Conservation (phyloP, 2,797 vertebrate genomes). For the Neosilurus mollespiculum region DNA sequence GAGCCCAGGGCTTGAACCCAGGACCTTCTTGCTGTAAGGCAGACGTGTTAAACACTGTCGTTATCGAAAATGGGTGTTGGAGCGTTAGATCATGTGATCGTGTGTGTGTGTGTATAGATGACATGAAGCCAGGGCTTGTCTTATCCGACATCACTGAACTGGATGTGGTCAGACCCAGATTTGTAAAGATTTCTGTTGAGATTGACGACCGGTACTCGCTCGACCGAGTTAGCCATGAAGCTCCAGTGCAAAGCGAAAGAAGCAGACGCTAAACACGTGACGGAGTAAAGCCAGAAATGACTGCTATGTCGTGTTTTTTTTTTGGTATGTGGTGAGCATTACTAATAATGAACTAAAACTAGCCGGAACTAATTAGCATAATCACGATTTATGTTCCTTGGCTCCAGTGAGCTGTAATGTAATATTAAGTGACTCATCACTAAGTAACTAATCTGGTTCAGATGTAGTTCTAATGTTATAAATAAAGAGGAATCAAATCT, state of each 20-base stretch:
- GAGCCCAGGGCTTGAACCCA: too few species aligned
- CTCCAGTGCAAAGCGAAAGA: not conserved
- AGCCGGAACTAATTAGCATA: not conserved
- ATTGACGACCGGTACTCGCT: not conserved
- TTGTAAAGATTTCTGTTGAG: not conserved
- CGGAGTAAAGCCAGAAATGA: not conserved
- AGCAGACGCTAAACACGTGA: not conserved
- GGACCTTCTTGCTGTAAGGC: too few species aligned
- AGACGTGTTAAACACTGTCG: too few species aligned
- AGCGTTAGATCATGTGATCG: too few species aligned
- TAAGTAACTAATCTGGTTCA: not conserved
- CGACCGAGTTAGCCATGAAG: not conserved
- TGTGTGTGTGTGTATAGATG: too few species aligned
- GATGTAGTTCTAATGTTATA: not conserved
- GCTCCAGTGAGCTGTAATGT: not conserved
- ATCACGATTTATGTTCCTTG: not conserved
- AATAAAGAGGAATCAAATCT: not conserved
- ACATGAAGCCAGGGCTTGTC: not conserved
- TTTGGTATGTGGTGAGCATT: not conserved
- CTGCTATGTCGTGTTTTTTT: not conserved
- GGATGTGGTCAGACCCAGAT: not conserved
- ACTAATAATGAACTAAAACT: not conserved
- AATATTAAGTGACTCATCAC: not conserved
- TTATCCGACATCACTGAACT: not conserved
- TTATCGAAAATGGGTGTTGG: too few species aligned